Conservation (phyloP, 2,113 vertebrate genomes). For the Thryonomys swinderianus region DNA sequence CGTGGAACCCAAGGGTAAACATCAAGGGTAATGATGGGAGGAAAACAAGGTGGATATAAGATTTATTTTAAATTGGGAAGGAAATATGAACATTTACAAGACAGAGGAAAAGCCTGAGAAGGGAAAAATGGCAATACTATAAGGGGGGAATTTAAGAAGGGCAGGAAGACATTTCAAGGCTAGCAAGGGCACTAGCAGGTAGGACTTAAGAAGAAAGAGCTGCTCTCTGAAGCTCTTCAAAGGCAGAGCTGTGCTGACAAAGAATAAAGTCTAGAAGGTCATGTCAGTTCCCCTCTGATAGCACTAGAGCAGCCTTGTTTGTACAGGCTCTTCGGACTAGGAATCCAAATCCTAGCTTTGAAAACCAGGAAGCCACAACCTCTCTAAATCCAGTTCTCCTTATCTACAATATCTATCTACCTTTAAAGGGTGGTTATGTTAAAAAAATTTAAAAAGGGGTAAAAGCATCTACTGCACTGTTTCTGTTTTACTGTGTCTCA, state of each 20-base stretch:
- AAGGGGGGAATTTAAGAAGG: background rate
- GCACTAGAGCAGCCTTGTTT: background rate
- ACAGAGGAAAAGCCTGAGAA: background rate
- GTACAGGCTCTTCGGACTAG: background rate
- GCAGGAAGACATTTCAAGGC: background rate
- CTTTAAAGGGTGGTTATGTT: background rate
- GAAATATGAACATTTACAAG: background rate
- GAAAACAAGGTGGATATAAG: slow-evolving; percentile 20
- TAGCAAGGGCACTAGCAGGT: background rate
- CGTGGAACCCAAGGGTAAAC: background rate
- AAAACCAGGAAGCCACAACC: background rate
- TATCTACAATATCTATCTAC: background rate
- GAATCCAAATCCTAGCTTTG: slow-evolving; percentile 7
- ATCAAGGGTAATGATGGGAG: background rate
- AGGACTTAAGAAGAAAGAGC: background rate
- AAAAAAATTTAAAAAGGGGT: background rate
- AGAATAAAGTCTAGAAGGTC: background rate
- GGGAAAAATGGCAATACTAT: background rate
- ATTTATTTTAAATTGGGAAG: slow-evolving; percentile 28
- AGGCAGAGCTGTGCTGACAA: background rate
- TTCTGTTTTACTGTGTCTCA: background rate
- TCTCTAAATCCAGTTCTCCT: slow-evolving; percentile 13
- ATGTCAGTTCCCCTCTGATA: background rate
- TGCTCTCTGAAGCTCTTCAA: background rate
- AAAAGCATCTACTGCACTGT: background rate